phyloP scores from a whole-genome alignment of 2,113 vertebrate species.

The Syngnathus scovelli region DNA sequence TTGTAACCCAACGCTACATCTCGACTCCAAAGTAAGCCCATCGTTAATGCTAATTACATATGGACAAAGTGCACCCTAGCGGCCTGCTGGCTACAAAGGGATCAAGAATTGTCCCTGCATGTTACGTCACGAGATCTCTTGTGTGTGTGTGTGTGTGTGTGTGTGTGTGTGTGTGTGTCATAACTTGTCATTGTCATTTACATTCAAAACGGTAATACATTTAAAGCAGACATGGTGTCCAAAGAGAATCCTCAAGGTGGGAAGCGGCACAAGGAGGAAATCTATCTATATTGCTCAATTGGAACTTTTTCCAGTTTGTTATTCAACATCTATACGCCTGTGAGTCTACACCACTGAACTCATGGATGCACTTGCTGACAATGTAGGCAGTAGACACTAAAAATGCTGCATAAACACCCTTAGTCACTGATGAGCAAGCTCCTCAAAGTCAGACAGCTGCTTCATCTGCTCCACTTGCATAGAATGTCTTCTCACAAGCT shows the following conservation, averaged over 20 bases:
- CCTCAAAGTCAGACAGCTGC: conserved; percentile 83
- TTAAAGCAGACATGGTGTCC: conserved; percentile 21
- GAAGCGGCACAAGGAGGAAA: conserved; percentile 36
- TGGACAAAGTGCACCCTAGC: too few relatives aligned
- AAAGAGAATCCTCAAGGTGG: conserved; percentile 36
- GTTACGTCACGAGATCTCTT: too few relatives aligned
- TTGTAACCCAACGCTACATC: too few relatives aligned
- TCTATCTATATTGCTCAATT: conserved; percentile 66
- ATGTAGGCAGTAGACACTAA: conserved; percentile 30
- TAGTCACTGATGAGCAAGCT: conserved; percentile 70
- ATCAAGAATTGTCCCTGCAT: too few relatives aligned
- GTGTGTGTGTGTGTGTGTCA: too few relatives aligned
- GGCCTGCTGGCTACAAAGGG: too few relatives aligned
- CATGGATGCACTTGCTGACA: conserved; percentile 38
- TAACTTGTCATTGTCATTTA: too few relatives aligned
- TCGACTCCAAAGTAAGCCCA: too few relatives aligned
- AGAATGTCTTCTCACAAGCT: conserved; percentile 84
- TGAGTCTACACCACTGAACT: conserved; percentile 35
- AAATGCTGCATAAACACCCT: conserved; percentile 31
- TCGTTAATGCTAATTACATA: too few relatives aligned
- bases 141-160: too few relatives aligned
- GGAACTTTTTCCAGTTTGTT: conserved; percentile 26
- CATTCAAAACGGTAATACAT: too few relatives aligned
- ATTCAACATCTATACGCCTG: conserved; percentile 45
- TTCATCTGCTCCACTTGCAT: conserved; percentile 91